Conservation (phyloP, 2,888 invertebrate genomes). For the Protophormia terraenovae region DNA sequence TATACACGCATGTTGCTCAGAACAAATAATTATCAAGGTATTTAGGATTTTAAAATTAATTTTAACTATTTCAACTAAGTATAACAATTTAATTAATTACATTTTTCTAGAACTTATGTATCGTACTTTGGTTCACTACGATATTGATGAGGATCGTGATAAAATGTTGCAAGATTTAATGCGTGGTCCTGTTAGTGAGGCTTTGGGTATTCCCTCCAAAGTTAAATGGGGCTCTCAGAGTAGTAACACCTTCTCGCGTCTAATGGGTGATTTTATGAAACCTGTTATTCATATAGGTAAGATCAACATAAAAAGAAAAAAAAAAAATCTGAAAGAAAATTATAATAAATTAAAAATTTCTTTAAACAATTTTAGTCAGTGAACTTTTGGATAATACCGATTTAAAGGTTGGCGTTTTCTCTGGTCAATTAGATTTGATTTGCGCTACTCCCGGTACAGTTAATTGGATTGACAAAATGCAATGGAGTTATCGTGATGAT, state of each 20-base stretch:
- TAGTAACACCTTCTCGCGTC: constrained; percentile 83
- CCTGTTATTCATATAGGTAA: constrained; percentile 87
- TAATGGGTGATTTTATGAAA: constrained; percentile 89
- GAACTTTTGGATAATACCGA: constrained; percentile 86
- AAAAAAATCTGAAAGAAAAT: neutral
- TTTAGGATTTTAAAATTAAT: too few species aligned
- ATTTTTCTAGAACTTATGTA: constrained; percentile 76
- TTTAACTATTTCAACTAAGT: too few species aligned
- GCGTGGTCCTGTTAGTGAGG: constrained; percentile 87
- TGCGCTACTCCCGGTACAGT: constrained; percentile 90
- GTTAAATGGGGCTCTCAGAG: constrained; percentile 87
- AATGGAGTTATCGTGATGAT: constrained; percentile 84
- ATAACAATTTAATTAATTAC: too few species aligned
- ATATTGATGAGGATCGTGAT: constrained; percentile 77
- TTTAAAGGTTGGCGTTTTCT: constrained; percentile 87
- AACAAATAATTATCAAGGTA: constrained; percentile 39
- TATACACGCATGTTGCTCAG: constrained; percentile 62
- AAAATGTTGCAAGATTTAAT: constrained; percentile 83
- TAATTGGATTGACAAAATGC: constrained; percentile 88
- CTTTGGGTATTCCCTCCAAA: constrained; percentile 85
- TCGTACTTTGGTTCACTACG: constrained; percentile 75
- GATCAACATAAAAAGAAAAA: neutral
- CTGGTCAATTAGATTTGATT: constrained; percentile 92
- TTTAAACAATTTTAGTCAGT: constrained; percentile 86
- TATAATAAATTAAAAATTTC: neutral